A percentile compares a stretch with the other conserved stretches of the same genome.
Evolutionary conservation across 2,888 invertebrate genomes (phyloP).

Genomic region (Macaria liturata): DNA sequence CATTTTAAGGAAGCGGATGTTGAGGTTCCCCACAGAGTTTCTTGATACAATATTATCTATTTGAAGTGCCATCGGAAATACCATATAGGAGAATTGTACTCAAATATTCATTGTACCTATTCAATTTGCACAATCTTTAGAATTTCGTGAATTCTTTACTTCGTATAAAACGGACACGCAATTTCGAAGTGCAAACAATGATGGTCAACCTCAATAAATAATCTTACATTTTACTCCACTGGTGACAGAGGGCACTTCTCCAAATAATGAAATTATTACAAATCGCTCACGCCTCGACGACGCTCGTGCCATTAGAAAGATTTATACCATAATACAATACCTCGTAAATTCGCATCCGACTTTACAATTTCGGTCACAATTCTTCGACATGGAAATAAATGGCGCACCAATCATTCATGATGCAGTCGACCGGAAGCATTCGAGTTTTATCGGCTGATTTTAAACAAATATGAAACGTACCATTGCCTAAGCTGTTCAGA

Average conservation of each 20-base stretch:
- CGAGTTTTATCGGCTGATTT: conserved; percentile 72
- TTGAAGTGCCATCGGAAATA: conserved; percentile 24
- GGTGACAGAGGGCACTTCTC: conserved; percentile 58
- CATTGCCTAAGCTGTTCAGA: conserved; percentile 67
- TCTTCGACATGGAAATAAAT: conserved; percentile 73
- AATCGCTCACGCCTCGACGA: conserved; percentile 60
- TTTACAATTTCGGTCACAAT: conserved; percentile 61
- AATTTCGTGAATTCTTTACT: conserved; percentile 4
- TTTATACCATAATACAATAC: conserved; percentile 70
- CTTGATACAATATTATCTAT: conserved; percentile 25
- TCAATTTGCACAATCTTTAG: conserved; percentile 30
- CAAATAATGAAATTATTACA: conserved; percentile 53
- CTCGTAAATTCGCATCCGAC: conserved; percentile 71
- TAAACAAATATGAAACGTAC: conserved; percentile 75
- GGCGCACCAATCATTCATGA: conserved; percentile 72
- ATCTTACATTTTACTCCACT: conserved; percentile 40
- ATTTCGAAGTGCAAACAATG: conserved; percentile 24
- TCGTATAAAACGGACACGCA: conserved; percentile 8
- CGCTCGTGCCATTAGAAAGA: conserved; percentile 74
- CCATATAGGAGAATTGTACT: conserved; percentile 3
- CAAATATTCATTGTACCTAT: conserved; percentile 11
- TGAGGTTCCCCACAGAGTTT: conserved; percentile 17
- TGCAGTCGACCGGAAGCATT: conserved; percentile 76
- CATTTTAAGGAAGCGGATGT: conserved; percentile 24
- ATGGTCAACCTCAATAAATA: conserved; percentile 50